Base-by-base conservation (phyloP, 2,888 invertebrate genomes). In the Teleogryllus oceanicus region DNA sequence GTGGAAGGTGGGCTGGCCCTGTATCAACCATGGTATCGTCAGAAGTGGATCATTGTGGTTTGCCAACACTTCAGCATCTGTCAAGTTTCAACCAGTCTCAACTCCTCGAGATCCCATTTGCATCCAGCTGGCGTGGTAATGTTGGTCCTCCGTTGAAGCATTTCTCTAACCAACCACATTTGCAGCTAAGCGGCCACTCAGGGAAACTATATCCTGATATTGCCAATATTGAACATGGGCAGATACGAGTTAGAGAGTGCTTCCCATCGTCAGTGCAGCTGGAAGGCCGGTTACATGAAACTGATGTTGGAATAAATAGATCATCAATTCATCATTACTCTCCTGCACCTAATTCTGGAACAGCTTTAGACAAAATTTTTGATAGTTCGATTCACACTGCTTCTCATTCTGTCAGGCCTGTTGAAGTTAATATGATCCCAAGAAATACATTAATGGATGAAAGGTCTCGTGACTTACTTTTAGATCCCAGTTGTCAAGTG, bases 51-150 rank as follows among this genome's bases (percentile, higher is more conserved):
- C 24, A 37, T 37, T 37, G 24, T 37, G 24, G 24, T 16, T 62
- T 62, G 62, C 62, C 62, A 62, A 62, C 62, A 62, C 62, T 13
- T 62, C 62, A 62, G 62, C 62, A 62, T 62, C 62, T 62, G 62
- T 62, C 62, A 18, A 62, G 62, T 62, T 62, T 62, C 62, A 62
- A 13, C 62, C 62, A 18, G 62, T 4, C 62, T 62, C 62, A 62
- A 62, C 62, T 62, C 62, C 62, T 16, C 62, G 62, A 62, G 62
- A 62, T 62, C 18, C 62, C 62, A 62, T 62, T 62, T 62, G 13
- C 62, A 62, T 62, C 62, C 62, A 62, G 62, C 62, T 62, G 62
- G 62, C 18, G 62, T 62, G 62, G 62, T 62, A 62, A 62, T 62
- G 62, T 62, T 13, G 62, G 16, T 16, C 62, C 62, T 16, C 3